Base-by-base conservation (phyloP, 2,113 vertebrate genomes). In the Xenopus borealis region DNA sequence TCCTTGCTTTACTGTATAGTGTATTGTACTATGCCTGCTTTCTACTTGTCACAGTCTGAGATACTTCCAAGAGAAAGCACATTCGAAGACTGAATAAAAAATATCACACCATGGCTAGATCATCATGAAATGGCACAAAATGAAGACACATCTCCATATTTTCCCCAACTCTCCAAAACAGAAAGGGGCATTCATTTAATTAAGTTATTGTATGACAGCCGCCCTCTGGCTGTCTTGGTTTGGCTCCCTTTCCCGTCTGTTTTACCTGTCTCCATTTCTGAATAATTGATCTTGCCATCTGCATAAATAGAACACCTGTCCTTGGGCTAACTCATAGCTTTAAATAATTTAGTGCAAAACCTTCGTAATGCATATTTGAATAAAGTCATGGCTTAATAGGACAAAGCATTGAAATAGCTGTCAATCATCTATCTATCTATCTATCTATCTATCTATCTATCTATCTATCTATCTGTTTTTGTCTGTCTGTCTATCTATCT, bases 241-340 rank as follows among this genome's bases (percentile, higher is more conserved):
- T 90, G 88, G 87, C 27, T 59, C 82, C 88, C 89, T 90, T 93
- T 90, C 87, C 90, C 89, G 89, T 92, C 91, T 94, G 90, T 87
- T 93, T 94, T 92, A 93, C 89, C 88, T 92, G 91, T 82, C 86
- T 90, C 83, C 81, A 79, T 79, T 82, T 82, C 85, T 95, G 86
- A 93, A 95, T 95, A 92, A 95, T 95, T 93, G 85, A 94, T 87
- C 81, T 88, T 79, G 72, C 90, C 90, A 92, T 94, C 91, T 93
- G 88, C 86, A 89, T 91, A 86, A 89, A 91, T 82, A 85, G 82
- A 88, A 84, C 89, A 92, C 87, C 91, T 91, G 88, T 88, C 90
- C 85, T 81, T 86, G 85, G 85, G 88, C 88, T 88, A 90, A 87
- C 82, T 83, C 83, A 88, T 86, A 82, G 84, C 71, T 78, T 79